A percentile compares a stretch with the other conserved stretches of the same genome.
phyloP scores from a whole-genome alignment of 1,140 invertebrate genomes.

The Oscheius sp. region DNA sequence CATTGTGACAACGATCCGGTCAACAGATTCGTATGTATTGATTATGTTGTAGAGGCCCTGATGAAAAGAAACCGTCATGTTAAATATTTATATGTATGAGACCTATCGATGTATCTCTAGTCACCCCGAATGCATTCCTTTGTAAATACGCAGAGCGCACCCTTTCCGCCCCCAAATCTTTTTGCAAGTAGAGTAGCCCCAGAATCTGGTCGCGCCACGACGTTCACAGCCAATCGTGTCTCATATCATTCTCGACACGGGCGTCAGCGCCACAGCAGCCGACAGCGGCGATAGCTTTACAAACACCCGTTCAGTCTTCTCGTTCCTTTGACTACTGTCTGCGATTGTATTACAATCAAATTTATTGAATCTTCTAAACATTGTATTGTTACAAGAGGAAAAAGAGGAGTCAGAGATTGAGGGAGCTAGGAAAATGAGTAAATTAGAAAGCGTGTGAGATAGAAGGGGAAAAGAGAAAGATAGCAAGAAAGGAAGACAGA shows the following conservation, averaged over 20 bases:
- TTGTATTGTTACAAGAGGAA: no score
- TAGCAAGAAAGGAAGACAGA: no score
- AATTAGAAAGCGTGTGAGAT: no score
- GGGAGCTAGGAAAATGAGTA: no score
- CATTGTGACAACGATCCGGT: conserved; percentile 10
- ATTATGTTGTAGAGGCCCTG: background rate
- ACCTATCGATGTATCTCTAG: background rate
- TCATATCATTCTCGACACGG: background rate
- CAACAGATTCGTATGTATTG: background rate
- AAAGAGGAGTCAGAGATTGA: no score
- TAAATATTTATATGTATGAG: background rate
- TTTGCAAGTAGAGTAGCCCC: background rate
- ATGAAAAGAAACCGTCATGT: background rate
- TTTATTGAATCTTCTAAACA: conserved; percentile 1
- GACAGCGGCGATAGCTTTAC: no score
- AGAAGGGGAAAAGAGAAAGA: no score
- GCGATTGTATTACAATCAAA: background rate
- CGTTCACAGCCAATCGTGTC: background rate
- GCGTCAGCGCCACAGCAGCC: background rate
- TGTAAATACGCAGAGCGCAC: background rate
- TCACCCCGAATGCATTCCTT: background rate
- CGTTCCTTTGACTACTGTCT: background rate
- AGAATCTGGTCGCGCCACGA: background rate
- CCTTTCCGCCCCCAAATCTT: background rate
- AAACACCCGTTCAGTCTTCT: background rate